Evolutionary conservation across 1,140 invertebrate species (phyloP), one percentile per base, ranked within the genome.

Genomic region (Adelges cooleyi): DNA sequence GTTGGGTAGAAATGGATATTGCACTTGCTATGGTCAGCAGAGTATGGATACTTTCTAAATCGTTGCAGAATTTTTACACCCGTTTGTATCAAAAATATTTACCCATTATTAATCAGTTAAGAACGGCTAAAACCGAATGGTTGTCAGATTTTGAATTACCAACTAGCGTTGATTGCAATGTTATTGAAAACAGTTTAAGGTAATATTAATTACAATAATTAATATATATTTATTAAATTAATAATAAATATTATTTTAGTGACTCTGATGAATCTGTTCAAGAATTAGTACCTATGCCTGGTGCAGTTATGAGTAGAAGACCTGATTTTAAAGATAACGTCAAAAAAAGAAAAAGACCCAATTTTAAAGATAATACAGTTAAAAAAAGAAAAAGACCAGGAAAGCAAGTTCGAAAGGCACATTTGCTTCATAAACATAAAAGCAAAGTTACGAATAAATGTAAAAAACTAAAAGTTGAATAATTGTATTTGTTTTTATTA

Each of bases 1-100:
- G 42, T 46, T 62, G 56, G 56, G 44, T 48, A 33, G 56, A 62
- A 62, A 62, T 62, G 42, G 44, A 62, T 3, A 48, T 62, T 33
- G 56, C 56, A 2, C 42, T 62, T 48, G 56, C 42, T 15, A 62
- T 62, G 56, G 25, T 62, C 11, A 62, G 56, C 27, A 62, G 56
- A 33, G 40, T 62, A 8, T 62, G 56, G 56, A 62, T 62, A 46
- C 17, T 62, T 29, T 13, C 56, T 3, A 62, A 48, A 62, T 27
- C 56, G 0, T 46, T 62, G 2, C 9, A 18, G 6, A 62, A 48
- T 29, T 29, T 25, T 15, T 46, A 46, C 44, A 46, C 29, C 13
- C 23, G 11, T 3, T 62, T 25, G 0, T 62, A 48, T 48, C 3
- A 62, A 33, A 17, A 22, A 27, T 48, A 20, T 46, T 46, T 0